A percentile compares a stretch with the other conserved stretches of the same genome.
These are phyloP conservation scores for Anastrepha obliqua DNA, from an alignment of 1,140 invertebrate species.

Conservation along the genomic window DNA sequence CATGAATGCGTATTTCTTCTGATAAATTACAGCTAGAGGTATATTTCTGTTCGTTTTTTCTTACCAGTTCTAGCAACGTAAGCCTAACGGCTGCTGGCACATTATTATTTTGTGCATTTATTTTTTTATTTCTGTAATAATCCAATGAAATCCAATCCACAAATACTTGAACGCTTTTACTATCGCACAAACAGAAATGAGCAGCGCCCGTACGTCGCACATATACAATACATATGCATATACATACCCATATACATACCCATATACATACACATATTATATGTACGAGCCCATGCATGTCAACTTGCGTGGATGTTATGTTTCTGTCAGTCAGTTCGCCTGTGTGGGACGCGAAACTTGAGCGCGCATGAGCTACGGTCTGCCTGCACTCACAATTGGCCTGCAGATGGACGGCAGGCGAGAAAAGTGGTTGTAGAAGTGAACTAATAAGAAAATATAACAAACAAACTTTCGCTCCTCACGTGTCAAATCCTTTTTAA, in stretches of 20 bases:
- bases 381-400: background rate
- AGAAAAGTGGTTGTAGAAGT: background rate
- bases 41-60: background rate
- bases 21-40: background rate
- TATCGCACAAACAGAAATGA: background rate
- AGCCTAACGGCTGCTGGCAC: background rate
- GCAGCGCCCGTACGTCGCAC: background rate
- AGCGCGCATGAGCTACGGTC: background rate
- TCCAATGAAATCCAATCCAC: background rate
- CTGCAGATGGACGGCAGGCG: background rate
- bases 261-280: too few relatives aligned
- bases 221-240: background rate
- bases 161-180: background rate
- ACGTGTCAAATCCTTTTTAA: constrained; percentile 74
- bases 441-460: constrained; percentile 52
- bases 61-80: background rate
- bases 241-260: background rate
- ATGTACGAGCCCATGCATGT: too few relatives aligned
- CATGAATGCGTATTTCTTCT: too few relatives aligned
- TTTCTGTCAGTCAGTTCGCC: background rate
- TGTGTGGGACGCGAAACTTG: background rate
- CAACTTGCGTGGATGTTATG: background rate
- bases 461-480: constrained; percentile 67
- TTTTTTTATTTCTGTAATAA: too few relatives aligned
- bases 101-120: too few relatives aligned